These are phyloP conservation scores for Otus scops DNA, from an alignment of 2,797 vertebrate genomes.

Conservation along the genomic window DNA sequence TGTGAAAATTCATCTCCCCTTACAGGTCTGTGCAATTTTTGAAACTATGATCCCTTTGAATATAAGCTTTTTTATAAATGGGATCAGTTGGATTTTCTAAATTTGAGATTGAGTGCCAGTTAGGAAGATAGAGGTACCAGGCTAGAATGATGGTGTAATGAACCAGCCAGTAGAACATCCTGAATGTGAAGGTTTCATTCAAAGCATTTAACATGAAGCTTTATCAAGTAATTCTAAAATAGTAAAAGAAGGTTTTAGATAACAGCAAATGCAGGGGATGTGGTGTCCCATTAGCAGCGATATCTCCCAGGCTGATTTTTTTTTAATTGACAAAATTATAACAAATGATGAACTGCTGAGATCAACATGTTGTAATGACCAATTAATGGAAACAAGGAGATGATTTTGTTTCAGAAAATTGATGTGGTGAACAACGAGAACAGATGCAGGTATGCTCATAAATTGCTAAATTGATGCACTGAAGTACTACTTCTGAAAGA, in stretches of 20 bases:
- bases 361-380: slow-evolving; percentile 2
- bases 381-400: slow-evolving; percentile 10
- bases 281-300: background rate
- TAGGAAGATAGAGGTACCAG: background rate
- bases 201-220: background rate
- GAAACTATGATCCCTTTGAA: background rate
- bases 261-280: background rate
- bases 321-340: slow-evolving; percentile 8
- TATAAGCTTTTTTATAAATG: background rate
- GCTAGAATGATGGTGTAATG: background rate
- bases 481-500: slow-evolving; percentile 1
- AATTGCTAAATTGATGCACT: background rate
- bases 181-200: background rate
- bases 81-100: background rate
- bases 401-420: slow-evolving; percentile 22
- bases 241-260: background rate
- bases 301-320: background rate
- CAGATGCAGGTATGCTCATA: slow-evolving; percentile 17
- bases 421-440: background rate
- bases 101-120: background rate
- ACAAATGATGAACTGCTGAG: background rate
- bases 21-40: background rate
- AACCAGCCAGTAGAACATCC: background rate
- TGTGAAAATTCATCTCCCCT: background rate
- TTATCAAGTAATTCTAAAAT: background rate